Base-by-base conservation (phyloP, 2,888 invertebrate species). In the Punctoribates punctum region DNA sequence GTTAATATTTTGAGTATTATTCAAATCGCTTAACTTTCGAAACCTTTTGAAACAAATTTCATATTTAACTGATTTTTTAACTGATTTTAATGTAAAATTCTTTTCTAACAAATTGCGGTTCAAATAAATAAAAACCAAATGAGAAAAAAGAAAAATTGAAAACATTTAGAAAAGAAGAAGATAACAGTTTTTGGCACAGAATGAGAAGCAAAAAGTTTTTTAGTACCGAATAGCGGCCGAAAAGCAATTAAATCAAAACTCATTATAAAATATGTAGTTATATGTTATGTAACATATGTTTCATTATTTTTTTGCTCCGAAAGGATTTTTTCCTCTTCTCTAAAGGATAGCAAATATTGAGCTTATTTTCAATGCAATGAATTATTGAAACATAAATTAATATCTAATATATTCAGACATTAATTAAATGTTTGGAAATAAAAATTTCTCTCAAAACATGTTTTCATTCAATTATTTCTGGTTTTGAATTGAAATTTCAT, bases 221-320 rank as follows among this genome's bases (percentile, higher is more conserved):
- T 48, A 3, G 15, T 11, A 57, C n/a, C 20, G 5, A 57, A 57
- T 57, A 3, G 9, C 9, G 23, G 23, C 34, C 34, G 34, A 57
- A 57, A 57, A 20, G 29, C 60, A 60, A 60, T 60, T 60, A 60
- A 60, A 60, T 27, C 29, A 60, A 60, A 60, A 60, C 60, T 60
- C 60, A 60, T 60, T 60, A 60, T 57, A 27, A 25, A 60, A 60
- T 29, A 8, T 60, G 34, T 34, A 34, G 34, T 34, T 34, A 34
- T 34, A 34, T 34, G 34, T 34, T 60, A 8, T 60, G 27, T n/a
- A 27, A 60, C 60, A 60, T 60, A 25, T 60, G 60, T 60, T 60
- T 25, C 27, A n/a, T 60, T 60, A 25, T 27, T 20, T 57, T 20
- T 48, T 48, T 48, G 54, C 17, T 20, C 17, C n/a, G 2, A n/a